Evolutionary conservation across 2,888 invertebrate genomes (phyloP).

Genomic region (Heliconius aoede): DNA sequence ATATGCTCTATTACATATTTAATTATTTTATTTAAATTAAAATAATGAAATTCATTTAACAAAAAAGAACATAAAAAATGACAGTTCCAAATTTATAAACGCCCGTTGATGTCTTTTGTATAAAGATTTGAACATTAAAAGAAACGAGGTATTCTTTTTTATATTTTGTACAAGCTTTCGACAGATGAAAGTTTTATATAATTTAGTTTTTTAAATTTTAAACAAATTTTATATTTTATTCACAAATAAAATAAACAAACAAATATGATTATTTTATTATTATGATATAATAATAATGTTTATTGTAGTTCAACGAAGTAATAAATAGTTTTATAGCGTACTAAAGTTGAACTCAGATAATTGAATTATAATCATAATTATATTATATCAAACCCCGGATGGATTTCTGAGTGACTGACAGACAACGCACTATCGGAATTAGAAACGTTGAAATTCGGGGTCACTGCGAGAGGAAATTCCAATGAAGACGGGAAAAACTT

Average conservation of each 20-base stretch:
- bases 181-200: too few species aligned
- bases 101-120: slow-evolving; percentile 26
- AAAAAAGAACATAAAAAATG: background rate
- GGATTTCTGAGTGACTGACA: too few species aligned
- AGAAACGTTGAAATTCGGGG: too few species aligned
- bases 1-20: background rate
- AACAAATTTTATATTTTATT: too few species aligned
- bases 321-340: slow-evolving; percentile 9
- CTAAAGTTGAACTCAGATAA: background rate
- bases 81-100: slow-evolving; percentile 9
- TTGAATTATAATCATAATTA: background rate
- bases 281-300: background rate
- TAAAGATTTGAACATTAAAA: slow-evolving; percentile 10
- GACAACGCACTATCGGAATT: too few species aligned
- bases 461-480: too few species aligned
- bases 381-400: background rate
- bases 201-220: too few species aligned
- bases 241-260: too few species aligned
- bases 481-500: too few species aligned
- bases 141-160: too few species aligned
- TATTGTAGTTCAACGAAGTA: background rate
- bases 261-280: too few species aligned
- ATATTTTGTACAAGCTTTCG: too few species aligned
- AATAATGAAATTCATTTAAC: background rate
- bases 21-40: background rate